phyloP scores from a whole-genome alignment of 1,140 invertebrate genomes.

The Dendroctonus valens region DNA sequence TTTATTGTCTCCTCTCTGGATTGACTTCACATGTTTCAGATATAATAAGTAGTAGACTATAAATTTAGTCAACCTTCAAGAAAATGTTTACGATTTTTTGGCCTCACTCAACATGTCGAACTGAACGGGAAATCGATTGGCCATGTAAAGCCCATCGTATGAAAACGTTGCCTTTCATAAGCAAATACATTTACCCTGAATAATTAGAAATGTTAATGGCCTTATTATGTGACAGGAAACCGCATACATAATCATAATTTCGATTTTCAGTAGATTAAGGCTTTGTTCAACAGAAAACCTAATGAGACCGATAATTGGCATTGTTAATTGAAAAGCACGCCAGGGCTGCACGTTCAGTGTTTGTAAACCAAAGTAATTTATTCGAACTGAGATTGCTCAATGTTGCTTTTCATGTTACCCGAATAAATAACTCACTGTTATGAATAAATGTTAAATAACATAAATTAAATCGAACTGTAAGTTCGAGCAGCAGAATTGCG shows the following conservation, averaged over 20 bases:
- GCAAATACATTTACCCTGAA: too few species aligned
- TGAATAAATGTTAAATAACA: not conserved
- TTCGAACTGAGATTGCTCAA: not conserved
- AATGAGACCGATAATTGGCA: constrained; percentile 17
- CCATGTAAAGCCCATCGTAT: too few species aligned
- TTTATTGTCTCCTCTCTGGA: too few species aligned
- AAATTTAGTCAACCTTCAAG: too few species aligned
- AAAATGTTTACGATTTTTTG: too few species aligned
- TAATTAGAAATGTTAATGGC: not conserved
- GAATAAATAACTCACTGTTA: not conserved
- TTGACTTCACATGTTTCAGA: too few species aligned
- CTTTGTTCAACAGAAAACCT: constrained; percentile 5
- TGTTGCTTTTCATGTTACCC: not conserved
- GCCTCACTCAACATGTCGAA: too few species aligned
- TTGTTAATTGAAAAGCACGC: constrained; percentile 18
- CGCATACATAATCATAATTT: constrained; percentile 12
- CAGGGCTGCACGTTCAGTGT: not conserved
- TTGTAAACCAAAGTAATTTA: not conserved
- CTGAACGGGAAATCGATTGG: too few species aligned
- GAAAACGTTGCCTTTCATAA: too few species aligned
- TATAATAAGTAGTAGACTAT: too few species aligned
- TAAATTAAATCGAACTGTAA: not conserved
- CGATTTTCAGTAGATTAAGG: constrained; percentile 7
- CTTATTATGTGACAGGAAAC: not conserved
- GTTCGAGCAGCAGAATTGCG: not conserved